Base-by-base conservation (phyloP, 2,888 invertebrate genomes). In the Hirtodrosophila histrioides region DNA sequence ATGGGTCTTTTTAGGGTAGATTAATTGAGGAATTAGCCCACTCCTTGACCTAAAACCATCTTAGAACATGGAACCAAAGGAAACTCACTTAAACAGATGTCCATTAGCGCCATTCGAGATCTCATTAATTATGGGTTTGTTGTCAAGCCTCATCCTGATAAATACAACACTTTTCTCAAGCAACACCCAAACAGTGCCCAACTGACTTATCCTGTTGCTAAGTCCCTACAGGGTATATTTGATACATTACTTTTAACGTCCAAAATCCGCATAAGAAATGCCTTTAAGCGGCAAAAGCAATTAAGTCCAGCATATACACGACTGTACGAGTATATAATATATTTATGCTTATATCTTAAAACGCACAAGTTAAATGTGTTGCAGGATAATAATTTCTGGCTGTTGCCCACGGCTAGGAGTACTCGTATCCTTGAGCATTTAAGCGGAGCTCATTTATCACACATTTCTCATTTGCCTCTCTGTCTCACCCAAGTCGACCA, bases 361-460 rank as follows among this genome's bases (percentile, higher is more conserved):
- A 23, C 51, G 44, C 11, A 41, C 43, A 46, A 39, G 43, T 29
- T 48, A 53, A 53, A 54, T 50, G 27, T 33, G 33, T 33, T 51
- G 50, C 55, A 64, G 55, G 64, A 72, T 69, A 74, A 72, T 74
- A 69, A 60, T 72, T 72, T 29, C 46, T 37, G 56, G 27, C 39
- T 54, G 43, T 27, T 57, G 66, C 54, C 68, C 50, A 50, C 36
- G 56, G 73, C 69, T 35, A 41, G 44, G 8, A 45, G 46, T 60
- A 29, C 50, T 55, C 43, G 54, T 62, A 69, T 78, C 66, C 70
- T 73, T 45, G 56, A 66, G 72, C 77, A 69, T 77, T 84, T 79
- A 86, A 86, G 86, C 79, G 65, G 37, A 51, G 69, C 82, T 82
- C 84, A 86, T 84, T 84, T 84, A 84, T 84, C 84, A 84, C 82